Percentiles rank a stretch among this genome's conserved stretches.
These are phyloP conservation scores for Phymorhynchus buccinoides DNA, from an alignment of 1,140 invertebrate species.

Conservation along the genomic window DNA sequence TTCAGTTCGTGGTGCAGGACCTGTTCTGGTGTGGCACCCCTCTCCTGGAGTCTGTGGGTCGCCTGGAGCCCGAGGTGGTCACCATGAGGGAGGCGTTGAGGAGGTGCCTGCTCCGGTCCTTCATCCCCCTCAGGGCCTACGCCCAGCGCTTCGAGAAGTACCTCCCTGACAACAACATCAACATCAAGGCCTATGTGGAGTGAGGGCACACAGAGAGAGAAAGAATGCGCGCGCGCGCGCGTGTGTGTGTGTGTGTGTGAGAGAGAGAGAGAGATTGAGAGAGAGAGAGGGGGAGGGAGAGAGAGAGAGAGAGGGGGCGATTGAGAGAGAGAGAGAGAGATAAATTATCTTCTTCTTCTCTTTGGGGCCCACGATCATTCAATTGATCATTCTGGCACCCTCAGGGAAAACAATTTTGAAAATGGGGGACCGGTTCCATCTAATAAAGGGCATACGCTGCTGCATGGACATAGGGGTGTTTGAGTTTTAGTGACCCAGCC, in stretches of 20 bases:
- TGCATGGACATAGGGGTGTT: too few species aligned
- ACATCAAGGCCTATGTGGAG: conserved; percentile 70
- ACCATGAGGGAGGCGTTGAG: conserved; percentile 67
- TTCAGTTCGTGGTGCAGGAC: conserved; percentile 79
- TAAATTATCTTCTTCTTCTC: too few species aligned
- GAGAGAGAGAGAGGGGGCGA: too few species aligned
- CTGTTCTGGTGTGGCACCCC: conserved; percentile 81
- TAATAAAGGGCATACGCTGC: too few species aligned
- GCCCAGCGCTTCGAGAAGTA: conserved; percentile 70
- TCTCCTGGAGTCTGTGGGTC: conserved; percentile 81
- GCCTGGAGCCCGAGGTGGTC: conserved; percentile 79
- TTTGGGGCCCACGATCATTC: too few species aligned
- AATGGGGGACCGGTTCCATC: too few species aligned
- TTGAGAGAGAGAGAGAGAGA: too few species aligned
- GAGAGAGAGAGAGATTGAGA: not conserved
- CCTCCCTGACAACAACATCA: conserved; percentile 69
- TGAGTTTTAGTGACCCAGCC: too few species aligned
- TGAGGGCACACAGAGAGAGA: conserved; percentile 50
- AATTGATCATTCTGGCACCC: too few species aligned
- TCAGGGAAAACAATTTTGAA: too few species aligned
- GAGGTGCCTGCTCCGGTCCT: conserved; percentile 76
- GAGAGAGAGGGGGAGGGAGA: too few species aligned
- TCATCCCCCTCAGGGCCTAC: conserved; percentile 79
- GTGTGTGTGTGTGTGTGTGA: not conserved
- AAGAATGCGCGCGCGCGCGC: too few species aligned